Evolutionary conservation across 1,140 invertebrate genomes (phyloP), one percentile per base, ranked within the genome.

Genomic region (Drosophila parabipectinata): DNA sequence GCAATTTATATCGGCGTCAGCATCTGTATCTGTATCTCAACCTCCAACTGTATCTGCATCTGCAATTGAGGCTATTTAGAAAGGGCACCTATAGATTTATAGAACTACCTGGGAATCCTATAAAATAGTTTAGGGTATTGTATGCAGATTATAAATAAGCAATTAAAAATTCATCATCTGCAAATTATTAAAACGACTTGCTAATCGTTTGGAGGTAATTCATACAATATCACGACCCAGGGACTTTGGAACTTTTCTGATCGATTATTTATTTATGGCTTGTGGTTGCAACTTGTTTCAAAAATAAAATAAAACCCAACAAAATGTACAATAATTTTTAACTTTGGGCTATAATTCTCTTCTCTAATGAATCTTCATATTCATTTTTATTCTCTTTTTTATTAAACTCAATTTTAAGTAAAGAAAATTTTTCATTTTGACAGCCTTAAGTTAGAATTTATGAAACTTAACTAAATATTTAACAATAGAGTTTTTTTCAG

Each of bases 161-260:
- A 56, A 52, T 73, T 51, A 72, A 15, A 21, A 69, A 30, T 73
- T 37, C 59, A 28, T 73, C 59, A 52, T 74, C 72, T 75, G 48
- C 72, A 74, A 58, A 44, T 75, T n/a, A 54, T 28, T 30, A 24
- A 34, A 72, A 51, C 45, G 10, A 54, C 37, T 69, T 69, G 56
- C 32, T 80, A 61, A 72, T 63, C 41, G 54, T 62, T 52, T 24
- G 24, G 8, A 34, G 32, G 18, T 74, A 63, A 74, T 74, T 45
- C 54, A 75, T 75, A 37, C 72, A 66, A 54, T 37, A 54, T 53
- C 72, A 75, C 72, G 72, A 75, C 4, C 8, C 32, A 52, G 48
- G 48, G 55, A 8, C 48, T 48, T 3, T 44, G 28, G 51, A 50
- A 39, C n/a, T 58, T 68, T 21, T 51, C 53, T 21, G 28, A 61